Percentiles rank a stretch among this genome's conserved stretches.
phyloP scores from a whole-genome alignment of 30 jellyfish, hydroid and myxozoan genomes.

The Calvadosia cruxmelitensis region DNA sequence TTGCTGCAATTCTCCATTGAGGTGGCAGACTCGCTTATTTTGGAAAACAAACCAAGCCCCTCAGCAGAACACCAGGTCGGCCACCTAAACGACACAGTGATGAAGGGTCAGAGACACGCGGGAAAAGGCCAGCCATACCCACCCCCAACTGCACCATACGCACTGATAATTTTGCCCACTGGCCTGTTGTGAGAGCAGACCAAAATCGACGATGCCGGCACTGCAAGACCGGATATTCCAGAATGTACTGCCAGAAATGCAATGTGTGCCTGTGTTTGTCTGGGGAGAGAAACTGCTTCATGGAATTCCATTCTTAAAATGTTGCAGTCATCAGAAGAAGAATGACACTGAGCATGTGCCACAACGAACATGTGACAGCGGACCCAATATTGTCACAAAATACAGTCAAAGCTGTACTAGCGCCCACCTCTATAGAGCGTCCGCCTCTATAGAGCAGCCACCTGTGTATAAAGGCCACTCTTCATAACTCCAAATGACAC shows the following conservation, averaged over 20 bases:
- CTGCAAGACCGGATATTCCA: conserved; percentile 26
- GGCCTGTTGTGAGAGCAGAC: conserved; percentile 25
- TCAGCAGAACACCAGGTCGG: conserved; percentile 16
- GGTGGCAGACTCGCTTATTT: conserved; percentile 12
- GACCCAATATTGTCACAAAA: neutral
- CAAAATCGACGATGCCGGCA: conserved; percentile 31
- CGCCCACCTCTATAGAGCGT: no score
- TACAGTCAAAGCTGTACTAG: no score
- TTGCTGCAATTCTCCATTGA: conserved; percentile 13
- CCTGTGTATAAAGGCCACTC: no score
- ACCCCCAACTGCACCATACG: conserved; percentile 20
- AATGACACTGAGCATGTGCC: neutral
- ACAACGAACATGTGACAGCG: neutral
- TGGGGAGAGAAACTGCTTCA: conserved; percentile 44
- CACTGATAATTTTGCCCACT: conserved; percentile 28
- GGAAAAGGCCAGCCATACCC: conserved; percentile 21
- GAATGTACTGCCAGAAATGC: conserved; percentile 28
- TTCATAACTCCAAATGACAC: no score
- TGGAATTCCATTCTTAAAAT: conserved; percentile 27
- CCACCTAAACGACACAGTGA: conserved; percentile 14
- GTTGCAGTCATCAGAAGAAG: no score
- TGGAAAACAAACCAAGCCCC: conserved; percentile 2
- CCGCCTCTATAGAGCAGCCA: no score
- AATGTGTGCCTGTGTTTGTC: conserved; percentile 24
- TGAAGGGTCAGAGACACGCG: conserved; percentile 9